These are phyloP conservation scores for Hyalella azteca DNA, from an alignment of 2,888 invertebrate species.

Conservation along the genomic window DNA sequence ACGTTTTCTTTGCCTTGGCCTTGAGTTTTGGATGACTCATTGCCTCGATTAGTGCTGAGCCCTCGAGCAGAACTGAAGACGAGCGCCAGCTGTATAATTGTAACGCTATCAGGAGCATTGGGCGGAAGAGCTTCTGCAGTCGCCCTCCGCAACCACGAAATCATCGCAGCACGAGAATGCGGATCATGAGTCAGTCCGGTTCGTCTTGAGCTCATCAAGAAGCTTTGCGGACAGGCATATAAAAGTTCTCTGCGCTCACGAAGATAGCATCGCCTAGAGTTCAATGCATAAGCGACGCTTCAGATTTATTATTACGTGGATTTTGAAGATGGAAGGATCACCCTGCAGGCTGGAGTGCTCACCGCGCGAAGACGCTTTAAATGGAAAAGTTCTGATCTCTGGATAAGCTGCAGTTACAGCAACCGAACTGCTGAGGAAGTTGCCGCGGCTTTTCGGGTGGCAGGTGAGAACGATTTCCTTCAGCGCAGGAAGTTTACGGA, in stretches of 20 bases:
- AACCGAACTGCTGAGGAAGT: conserved; percentile 7
- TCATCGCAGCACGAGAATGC: not conserved
- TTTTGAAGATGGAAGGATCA: not conserved
- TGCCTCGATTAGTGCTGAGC: too few species aligned
- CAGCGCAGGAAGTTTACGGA: not conserved
- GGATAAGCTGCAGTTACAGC: not conserved
- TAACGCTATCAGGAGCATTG: too few species aligned
- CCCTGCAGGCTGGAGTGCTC: not conserved
- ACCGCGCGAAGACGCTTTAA: not conserved
- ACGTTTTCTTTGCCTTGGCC: too few species aligned
- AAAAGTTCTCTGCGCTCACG: not conserved
- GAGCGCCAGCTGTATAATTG: too few species aligned
- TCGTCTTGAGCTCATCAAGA: not conserved
- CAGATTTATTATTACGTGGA: too few species aligned
- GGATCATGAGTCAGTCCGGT: not conserved
- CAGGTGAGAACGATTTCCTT: conserved; percentile 3
- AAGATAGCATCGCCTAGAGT: not conserved
- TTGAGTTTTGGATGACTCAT: too few species aligned
- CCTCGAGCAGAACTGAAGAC: too few species aligned
- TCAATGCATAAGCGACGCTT: too few species aligned
- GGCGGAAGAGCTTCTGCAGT: not conserved
- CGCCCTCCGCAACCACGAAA: not conserved
- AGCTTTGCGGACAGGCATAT: not conserved
- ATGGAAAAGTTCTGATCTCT: not conserved
- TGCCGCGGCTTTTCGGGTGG: not conserved